Evolutionary conservation across 2,113 vertebrate genomes (phyloP).

Genomic region (Pelusios castaneus): DNA sequence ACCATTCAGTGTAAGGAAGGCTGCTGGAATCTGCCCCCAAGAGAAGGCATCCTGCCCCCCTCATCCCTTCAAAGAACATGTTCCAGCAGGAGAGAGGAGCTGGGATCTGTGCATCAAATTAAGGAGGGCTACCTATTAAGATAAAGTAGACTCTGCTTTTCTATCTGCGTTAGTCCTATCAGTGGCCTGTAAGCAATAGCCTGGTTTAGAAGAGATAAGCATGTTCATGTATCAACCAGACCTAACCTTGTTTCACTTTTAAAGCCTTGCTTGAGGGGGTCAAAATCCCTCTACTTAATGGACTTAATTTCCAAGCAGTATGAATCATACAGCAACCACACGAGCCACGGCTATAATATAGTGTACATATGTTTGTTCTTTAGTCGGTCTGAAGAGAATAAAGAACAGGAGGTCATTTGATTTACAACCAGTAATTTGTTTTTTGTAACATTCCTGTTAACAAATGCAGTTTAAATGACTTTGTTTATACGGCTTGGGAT

Average conservation of each 20-base stretch:
- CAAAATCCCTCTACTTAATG: conserved; percentile 46
- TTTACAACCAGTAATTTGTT: conserved; percentile 55
- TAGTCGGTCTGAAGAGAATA: conserved; percentile 47
- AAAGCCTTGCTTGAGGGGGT: conserved; percentile 42
- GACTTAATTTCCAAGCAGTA: conserved; percentile 56
- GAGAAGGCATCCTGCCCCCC: neutral
- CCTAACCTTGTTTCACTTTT: conserved; percentile 5
- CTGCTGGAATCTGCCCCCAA: neutral
- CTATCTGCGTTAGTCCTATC: neutral
- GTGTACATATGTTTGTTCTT: conserved; percentile 53
- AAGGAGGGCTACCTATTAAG: neutral
- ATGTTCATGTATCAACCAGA: neutral
- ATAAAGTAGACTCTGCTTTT: neutral
- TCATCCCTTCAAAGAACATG: neutral
- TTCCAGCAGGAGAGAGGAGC: neutral
- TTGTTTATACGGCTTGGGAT: conserved; percentile 60
- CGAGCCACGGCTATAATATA: conserved; percentile 16
- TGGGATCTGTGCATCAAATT: neutral
- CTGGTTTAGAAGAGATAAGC: conserved; percentile 1
- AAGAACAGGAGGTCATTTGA: conserved; percentile 65
- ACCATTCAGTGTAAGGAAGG: neutral
- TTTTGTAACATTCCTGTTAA: conserved; percentile 35
- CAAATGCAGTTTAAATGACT: conserved; percentile 60
- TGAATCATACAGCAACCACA: conserved; percentile 49
- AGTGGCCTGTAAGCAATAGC: neutral